A percentile compares a stretch with the other conserved stretches of the same genome.
phyloP scores from a whole-genome alignment of 2,797 vertebrate species.

The Microtus agrestis region DNA sequence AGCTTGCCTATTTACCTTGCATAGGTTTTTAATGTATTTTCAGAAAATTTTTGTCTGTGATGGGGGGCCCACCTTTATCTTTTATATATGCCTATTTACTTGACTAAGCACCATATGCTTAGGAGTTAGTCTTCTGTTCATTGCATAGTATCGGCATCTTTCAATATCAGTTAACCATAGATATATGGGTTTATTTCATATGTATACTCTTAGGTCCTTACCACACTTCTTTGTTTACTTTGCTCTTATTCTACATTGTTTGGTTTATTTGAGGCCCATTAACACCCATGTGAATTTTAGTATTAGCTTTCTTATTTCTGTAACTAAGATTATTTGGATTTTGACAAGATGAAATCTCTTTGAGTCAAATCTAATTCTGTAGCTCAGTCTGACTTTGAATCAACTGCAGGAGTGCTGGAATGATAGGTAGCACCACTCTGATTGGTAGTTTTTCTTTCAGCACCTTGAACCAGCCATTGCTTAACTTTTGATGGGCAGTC shows the following conservation, averaged over 20 bases:
- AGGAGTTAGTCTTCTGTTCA: neutral
- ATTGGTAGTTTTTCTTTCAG: neutral
- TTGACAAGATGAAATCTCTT: neutral
- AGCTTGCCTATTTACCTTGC: neutral
- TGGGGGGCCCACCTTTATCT: neutral
- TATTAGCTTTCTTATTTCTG: conserved; percentile 40
- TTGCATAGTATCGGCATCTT: neutral
- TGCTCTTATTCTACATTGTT: neutral
- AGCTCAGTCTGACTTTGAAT: neutral
- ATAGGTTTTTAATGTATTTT: neutral
- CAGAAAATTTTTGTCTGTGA: conserved; percentile 5
- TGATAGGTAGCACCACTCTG: neutral
- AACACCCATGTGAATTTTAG: neutral
- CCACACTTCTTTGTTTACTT: neutral
- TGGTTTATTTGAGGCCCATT: neutral
- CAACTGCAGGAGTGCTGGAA: neutral
- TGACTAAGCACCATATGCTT: neutral
- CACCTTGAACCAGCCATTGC: neutral
- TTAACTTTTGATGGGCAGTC: conserved; percentile 2
- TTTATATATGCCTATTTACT: conserved; percentile 25
- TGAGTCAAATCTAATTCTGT: neutral
- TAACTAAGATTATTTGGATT: conserved; percentile 9
- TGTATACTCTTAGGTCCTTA: neutral
- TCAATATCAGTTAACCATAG: neutral
- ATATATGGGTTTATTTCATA: conserved; percentile 6